Conservation (phyloP, 2,888 invertebrate species). For the Limnephilus lunatus region DNA sequence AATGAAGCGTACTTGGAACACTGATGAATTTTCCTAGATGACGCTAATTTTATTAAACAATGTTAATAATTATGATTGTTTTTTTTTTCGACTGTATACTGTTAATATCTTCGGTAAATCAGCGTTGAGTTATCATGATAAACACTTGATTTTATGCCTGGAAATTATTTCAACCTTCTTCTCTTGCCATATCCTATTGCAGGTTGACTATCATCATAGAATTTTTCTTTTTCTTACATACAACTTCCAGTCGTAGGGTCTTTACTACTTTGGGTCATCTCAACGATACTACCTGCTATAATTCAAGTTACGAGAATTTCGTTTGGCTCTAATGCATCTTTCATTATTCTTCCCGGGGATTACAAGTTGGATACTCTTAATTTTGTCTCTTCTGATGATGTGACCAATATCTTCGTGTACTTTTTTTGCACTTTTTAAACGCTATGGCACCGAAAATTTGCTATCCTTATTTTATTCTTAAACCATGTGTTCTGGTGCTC, state of each 20-base stretch:
- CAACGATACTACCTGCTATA: too few species aligned
- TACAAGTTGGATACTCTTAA: not conserved
- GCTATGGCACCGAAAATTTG: not conserved
- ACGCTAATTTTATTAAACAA: not conserved
- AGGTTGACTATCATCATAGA: not conserved
- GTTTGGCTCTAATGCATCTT: too few species aligned
- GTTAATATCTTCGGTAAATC: not conserved
- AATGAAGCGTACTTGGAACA: not conserved
- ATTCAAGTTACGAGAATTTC: too few species aligned
- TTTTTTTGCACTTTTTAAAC: not conserved
- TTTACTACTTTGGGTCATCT: too few species aligned
- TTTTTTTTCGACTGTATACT: not conserved
- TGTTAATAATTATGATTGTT: not conserved
- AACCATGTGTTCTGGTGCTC: not conserved
- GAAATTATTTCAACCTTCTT: too few species aligned
- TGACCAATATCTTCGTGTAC: not conserved
- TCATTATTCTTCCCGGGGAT: not conserved
- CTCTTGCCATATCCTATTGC: too few species aligned
- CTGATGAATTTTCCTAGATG: not conserved
- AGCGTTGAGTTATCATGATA: not conserved
- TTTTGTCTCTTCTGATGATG: not conserved
- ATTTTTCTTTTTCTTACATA: not conserved
- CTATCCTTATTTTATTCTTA: not conserved
- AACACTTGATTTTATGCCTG: not conserved
- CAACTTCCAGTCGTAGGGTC: too few species aligned